Evolutionary conservation across 1,140 invertebrate species (phyloP).

Genomic region (Aphidius ervi): DNA sequence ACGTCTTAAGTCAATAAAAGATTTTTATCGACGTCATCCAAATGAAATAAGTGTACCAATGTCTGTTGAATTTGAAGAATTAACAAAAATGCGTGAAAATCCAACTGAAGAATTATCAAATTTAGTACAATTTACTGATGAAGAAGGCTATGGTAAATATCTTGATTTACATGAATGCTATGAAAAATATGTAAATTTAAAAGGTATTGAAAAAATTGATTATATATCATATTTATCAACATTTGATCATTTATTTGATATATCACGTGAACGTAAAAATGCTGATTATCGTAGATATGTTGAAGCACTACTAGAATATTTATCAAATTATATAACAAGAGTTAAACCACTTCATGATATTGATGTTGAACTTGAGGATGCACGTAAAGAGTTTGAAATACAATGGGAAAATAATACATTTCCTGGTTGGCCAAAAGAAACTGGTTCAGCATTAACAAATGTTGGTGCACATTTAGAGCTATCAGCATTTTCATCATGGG

Average conservation of each 20-base stretch:
- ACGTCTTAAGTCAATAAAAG: conserved; percentile 89
- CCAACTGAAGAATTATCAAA: conserved; percentile 74
- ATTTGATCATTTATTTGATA: conserved; percentile 96
- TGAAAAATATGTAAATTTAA: conserved; percentile 94
- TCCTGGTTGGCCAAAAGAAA: conserved; percentile 97
- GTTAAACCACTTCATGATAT: conserved; percentile 91
- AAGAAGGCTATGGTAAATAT: conserved; percentile 99
- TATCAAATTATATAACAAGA: conserved; percentile 78
- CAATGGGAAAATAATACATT: conserved; percentile 88
- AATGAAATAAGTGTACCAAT: conserved; percentile 94
- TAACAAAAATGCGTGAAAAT: conserved; percentile 84
- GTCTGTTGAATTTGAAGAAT: conserved; percentile 95
- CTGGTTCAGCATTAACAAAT: conserved; percentile 85
- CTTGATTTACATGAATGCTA: conserved; percentile 97
- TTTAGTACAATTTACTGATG: conserved; percentile 97
- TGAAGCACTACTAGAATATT: conserved; percentile 78
- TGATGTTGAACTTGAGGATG: conserved; percentile 70
- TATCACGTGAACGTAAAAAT: conserved; percentile 91
- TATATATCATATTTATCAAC: conserved; percentile 92
- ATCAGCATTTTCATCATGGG: conserved; percentile 94
- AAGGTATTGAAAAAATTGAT: conserved; percentile 95
- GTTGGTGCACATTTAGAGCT: conserved; percentile 94
- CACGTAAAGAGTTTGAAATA: conserved; percentile 77
- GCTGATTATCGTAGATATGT: conserved; percentile 90
- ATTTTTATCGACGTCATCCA: conserved; percentile 93